These are phyloP conservation scores for Tragelaphus strepsiceros DNA, from an alignment of 2,113 vertebrate genomes.

Conservation along the genomic window DNA sequence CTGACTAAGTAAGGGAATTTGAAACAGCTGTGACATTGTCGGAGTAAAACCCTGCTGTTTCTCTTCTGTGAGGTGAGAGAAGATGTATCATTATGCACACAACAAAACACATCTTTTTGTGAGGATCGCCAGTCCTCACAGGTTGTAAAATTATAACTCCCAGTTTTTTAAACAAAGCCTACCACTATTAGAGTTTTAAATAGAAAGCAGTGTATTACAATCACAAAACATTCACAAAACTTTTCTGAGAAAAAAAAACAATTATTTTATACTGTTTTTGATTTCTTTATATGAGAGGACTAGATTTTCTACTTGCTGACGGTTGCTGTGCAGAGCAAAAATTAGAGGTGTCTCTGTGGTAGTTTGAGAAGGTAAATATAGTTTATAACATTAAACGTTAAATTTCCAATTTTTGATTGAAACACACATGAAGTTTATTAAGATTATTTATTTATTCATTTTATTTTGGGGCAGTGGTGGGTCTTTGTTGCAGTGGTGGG, in stretches of 20 bases:
- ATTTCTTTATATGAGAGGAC: background rate
- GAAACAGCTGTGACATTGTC: conserved; percentile 62
- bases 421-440: background rate
- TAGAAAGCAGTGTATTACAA: background rate
- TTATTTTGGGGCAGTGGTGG: background rate
- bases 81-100: conserved; percentile 36
- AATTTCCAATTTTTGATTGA: background rate
- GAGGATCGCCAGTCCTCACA: background rate
- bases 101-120: conserved; percentile 11
- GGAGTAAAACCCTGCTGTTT: conserved; percentile 16
- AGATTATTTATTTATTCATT: background rate
- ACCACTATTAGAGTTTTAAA: conserved; percentile 23
- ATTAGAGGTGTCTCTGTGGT: background rate
- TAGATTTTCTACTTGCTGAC: background rate
- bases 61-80: conserved; percentile 35
- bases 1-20: conserved; percentile 37
- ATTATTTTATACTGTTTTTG: background rate
- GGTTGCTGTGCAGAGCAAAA: background rate
- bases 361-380: background rate
- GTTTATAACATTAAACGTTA: background rate
- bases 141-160: conserved; percentile 47
- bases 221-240: background rate
- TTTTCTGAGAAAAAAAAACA: background rate
- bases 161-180: conserved; percentile 22
- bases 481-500: background rate